Evolutionary conservation across 2,888 invertebrate species (phyloP), one percentile per base, ranked within the genome.

Genomic region (Sphecodes monilicornis): DNA sequence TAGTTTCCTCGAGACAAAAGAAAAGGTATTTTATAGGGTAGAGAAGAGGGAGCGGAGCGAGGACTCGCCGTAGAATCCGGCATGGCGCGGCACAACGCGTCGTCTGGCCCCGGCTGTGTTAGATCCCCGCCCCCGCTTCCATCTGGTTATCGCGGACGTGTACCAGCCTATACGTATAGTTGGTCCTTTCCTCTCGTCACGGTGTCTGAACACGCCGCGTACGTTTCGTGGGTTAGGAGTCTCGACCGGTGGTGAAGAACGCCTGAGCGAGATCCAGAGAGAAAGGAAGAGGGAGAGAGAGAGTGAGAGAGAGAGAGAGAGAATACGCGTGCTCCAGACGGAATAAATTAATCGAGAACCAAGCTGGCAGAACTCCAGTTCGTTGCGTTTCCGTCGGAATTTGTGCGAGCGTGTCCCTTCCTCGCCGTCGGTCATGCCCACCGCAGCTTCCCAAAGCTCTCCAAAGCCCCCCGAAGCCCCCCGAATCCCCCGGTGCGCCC

Each of bases 331-430:
- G 79, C 77, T 86, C 87, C 86, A 86, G 88, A 87, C 87, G 80
- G 87, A 87, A 88, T 89, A 88, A 89, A 89, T 89, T 89, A 89
- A 89, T 89, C 89, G 89, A 81, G 89, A 79, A 84, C 82, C 87
- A 78, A 82, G 84, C 78, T 89, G 89, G 89, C 89, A 86, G 68
- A 80, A 57, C 82, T 89, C 88, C 89, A 89, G 88, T 86, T 80
- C 78, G 64, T 72, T 75, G 83, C 83, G 76, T 76, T 82, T 76
- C 76, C 83, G 72, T 81, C 69, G 75, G 57, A 78, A 72, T 72
- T 66, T 54, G 72, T 72, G 64, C 76, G 72, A 64, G 68, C 64
- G 60, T 41, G 69, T 69, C 69, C 81, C 80, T 73, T 41, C 46
- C 79, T 57, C 54, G 54, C 76, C 57, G 32, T 69, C 50, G 36